Evolutionary conservation across 2,113 vertebrate genomes (phyloP).

Genomic region (Seriola dumerili): DNA sequence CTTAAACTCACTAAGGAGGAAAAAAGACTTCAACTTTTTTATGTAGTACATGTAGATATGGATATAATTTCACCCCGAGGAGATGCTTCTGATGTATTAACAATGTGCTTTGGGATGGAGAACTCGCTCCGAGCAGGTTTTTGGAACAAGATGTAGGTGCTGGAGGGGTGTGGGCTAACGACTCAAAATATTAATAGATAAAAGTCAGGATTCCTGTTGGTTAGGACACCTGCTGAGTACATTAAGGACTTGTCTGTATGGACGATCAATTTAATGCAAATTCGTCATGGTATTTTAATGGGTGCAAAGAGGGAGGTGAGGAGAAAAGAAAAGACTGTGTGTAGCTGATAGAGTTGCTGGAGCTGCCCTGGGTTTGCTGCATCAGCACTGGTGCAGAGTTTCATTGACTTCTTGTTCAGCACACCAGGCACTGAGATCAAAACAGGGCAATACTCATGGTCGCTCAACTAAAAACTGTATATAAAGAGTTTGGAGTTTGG

Average conservation of each 20-base stretch:
- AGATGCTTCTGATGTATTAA: conserved; percentile 45
- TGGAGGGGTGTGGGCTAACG: conserved; percentile 15
- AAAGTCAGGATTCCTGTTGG: conserved; percentile 42
- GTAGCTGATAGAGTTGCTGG: conserved; percentile 2
- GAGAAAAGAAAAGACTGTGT: not conserved
- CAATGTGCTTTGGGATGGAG: conserved; percentile 36
- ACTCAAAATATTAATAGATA: conserved; percentile 27
- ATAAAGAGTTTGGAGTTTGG: not conserved
- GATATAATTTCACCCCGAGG: conserved; percentile 18
- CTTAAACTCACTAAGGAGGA: conserved; percentile 34
- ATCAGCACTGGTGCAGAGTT: conserved; percentile 20
- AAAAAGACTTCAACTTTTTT: conserved; percentile 24
- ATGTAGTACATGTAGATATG: conserved; percentile 21
- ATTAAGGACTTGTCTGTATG: conserved; percentile 14
- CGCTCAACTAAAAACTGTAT: not conserved
- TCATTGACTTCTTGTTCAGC: conserved; percentile 10
- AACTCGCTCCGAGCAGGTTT: not conserved
- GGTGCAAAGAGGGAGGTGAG: conserved; percentile 1
- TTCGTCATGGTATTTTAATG: conserved; percentile 21
- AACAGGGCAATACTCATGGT: conserved; percentile 9
- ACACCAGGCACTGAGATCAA: not conserved
- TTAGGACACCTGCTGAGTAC: conserved; percentile 15
- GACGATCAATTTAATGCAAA: conserved; percentile 36
- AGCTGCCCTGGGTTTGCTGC: conserved; percentile 23
- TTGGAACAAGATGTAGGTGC: not conserved